Conservation (phyloP, 2,888 invertebrate species). For the Lacanobia oleracea region DNA sequence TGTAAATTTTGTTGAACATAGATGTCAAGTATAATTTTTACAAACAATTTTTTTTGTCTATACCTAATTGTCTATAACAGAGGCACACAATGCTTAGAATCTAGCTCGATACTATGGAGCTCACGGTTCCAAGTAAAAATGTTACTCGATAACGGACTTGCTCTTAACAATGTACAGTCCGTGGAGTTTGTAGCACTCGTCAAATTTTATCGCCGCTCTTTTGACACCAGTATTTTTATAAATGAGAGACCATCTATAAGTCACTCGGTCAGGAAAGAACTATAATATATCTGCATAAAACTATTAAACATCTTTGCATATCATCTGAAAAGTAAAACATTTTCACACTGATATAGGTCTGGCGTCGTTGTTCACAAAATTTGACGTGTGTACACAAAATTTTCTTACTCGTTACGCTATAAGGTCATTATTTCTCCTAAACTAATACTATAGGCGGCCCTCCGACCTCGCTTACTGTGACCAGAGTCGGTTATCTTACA, state of each 20-base stretch:
- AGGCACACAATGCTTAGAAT: slow-evolving; percentile 89
- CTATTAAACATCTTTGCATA: slow-evolving; percentile 22
- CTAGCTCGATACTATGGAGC: slow-evolving; percentile 75
- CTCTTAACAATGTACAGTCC: slow-evolving; percentile 73
- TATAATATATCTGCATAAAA: slow-evolving; percentile 1
- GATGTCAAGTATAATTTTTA: slow-evolving; percentile 70
- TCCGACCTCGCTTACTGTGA: slow-evolving; percentile 83
- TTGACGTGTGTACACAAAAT: slow-evolving; percentile 66
- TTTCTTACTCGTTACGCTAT: slow-evolving; percentile 59
- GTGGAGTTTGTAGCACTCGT: slow-evolving; percentile 66
- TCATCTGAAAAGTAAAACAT: slow-evolving; percentile 16
- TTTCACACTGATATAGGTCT: slow-evolving; percentile 3
- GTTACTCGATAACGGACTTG: slow-evolving; percentile 74
- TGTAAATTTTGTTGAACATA: slow-evolving; percentile 69
- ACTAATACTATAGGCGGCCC: slow-evolving; percentile 88
- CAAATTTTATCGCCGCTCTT: slow-evolving; percentile 46
- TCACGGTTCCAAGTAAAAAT: slow-evolving; percentile 75
- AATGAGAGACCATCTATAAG: background rate
- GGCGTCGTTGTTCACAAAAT: slow-evolving; percentile 50
- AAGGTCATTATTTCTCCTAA: slow-evolving; percentile 70
- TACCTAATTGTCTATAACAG: slow-evolving; percentile 85
- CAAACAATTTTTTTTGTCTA: slow-evolving; percentile 73
- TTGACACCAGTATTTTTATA: slow-evolving; percentile 19
- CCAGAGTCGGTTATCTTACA: slow-evolving; percentile 82
- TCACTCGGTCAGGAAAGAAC: background rate